Evolutionary conservation across 2,888 invertebrate genomes (phyloP), one percentile per base, ranked within the genome.

Genomic region (Petrolisthes manimaculis): DNA sequence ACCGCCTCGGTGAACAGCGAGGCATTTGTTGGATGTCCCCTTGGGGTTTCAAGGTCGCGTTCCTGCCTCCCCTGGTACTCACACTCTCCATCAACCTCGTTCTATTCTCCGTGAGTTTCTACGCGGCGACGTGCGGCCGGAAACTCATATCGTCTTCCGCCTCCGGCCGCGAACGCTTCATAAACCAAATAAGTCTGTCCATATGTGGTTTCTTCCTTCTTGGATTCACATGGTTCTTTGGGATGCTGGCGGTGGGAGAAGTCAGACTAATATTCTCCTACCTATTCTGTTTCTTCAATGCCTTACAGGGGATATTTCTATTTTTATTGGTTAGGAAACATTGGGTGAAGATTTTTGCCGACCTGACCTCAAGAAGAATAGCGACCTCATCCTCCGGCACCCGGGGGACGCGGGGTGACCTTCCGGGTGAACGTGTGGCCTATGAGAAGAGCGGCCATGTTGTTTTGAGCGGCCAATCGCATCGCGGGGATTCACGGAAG

Each of bases 51-150:
- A 93, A 94, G 55, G 92, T 94, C 8, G 93, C 94, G 5, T 94
- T 95, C 0, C 92, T 95, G 3, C 89, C 95, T 21, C 95, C 95
- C 1, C 93, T 95, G 14, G 93, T 93, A 67, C 55, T 94, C 0
- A 94, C 95, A 83, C 93, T 95, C 14, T 80, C 93, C 0, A 93
- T 94, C 6, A 95, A 95, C 92, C 92, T 94, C 0, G 92, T 93
- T 2, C 93, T 95, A 78, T 95, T 95, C 92, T 90, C 94, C 67
- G 92, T 94, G 86, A 95, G 95, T 84, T 93, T 95, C 71, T 86
- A 91, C 67, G 90, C 77, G 9, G 91, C 89, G 8, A 83, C 82
- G 54, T 93, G 93, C 91, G 94, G 94, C 75, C 94, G 95, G 74
- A 94, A 94, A 91, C 53, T 83, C 4, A 84, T 90, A 61, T 78